Conservation (phyloP, 2,113 vertebrate genomes). For the Arothron firmamentum region DNA sequence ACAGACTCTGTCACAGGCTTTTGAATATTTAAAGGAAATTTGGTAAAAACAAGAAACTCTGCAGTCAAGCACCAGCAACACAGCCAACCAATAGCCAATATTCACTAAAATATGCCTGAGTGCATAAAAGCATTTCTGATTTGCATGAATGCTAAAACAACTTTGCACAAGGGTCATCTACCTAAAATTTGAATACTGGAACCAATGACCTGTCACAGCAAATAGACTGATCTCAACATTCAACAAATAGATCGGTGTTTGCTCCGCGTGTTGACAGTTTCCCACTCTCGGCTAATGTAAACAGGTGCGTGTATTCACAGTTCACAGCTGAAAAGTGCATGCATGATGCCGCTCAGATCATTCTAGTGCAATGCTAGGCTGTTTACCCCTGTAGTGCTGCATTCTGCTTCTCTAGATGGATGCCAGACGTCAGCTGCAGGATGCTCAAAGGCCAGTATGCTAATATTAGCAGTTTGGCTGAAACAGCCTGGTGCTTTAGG, state of each 20-base stretch:
- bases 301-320: constrained; percentile 25
- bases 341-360: constrained; percentile 16
- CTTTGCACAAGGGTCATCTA: constrained; percentile 42
- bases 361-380: background rate
- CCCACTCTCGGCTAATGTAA: constrained; percentile 25
- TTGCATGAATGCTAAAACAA: constrained; percentile 17
- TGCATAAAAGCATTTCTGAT: constrained; percentile 9
- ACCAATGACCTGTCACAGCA: constrained; percentile 44
- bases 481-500: background rate
- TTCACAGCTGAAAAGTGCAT: constrained; percentile 2
- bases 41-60: constrained; percentile 6
- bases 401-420: constrained; percentile 5
- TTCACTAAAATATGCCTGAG: constrained; percentile 4
- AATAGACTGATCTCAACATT: constrained; percentile 47
- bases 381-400: background rate
- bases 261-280: constrained; percentile 51
- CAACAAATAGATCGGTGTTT: constrained; percentile 62
- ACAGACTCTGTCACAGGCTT: constrained; percentile 14
- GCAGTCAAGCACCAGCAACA: constrained; percentile 2
- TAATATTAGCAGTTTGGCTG: background rate
- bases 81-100: background rate
- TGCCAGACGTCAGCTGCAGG: constrained; percentile 6
- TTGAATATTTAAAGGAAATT: constrained; percentile 30
- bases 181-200: constrained; percentile 27
- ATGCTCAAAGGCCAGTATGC: background rate